Evolutionary conservation across 2,888 invertebrate species (phyloP).

Genomic region (Bimastos eiseni): DNA sequence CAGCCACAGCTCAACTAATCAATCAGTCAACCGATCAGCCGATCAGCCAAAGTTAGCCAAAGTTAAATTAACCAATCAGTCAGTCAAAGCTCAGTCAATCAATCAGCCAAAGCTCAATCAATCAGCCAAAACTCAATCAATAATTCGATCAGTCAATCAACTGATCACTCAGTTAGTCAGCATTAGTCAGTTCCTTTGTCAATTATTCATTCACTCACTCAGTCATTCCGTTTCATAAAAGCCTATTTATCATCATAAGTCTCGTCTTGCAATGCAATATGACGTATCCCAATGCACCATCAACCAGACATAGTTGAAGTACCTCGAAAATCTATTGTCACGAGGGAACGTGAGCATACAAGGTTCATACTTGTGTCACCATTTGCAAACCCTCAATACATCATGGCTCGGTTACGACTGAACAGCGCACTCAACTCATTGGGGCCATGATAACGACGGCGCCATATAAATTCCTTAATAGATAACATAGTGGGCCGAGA

Average conservation of each 20-base stretch:
- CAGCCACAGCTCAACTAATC: not conserved
- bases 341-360: no score
- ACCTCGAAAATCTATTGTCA: not conserved
- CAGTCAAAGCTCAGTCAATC: no score
- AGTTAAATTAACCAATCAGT: no score
- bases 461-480: not conserved
- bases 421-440: not conserved
- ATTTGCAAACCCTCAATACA: not conserved
- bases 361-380: not conserved
- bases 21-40: no score
- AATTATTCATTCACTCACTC: not conserved
- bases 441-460: not conserved
- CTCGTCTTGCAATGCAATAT: not conserved
- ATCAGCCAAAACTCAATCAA: not conserved
- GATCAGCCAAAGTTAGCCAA: no score
- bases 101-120: no score
- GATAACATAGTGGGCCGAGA: not conserved
- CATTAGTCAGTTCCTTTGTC: not conserved
- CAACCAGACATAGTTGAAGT: not conserved
- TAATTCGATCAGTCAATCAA: not conserved
- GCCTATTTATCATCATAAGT: not conserved
- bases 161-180: no score
- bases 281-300: not conserved
- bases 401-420: not conserved
- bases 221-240: not conserved